A percentile compares a stretch with the other conserved stretches of the same genome.
These are phyloP conservation scores for Motacilla alba DNA, from an alignment of 2,113 vertebrate genomes.

Conservation along the genomic window DNA sequence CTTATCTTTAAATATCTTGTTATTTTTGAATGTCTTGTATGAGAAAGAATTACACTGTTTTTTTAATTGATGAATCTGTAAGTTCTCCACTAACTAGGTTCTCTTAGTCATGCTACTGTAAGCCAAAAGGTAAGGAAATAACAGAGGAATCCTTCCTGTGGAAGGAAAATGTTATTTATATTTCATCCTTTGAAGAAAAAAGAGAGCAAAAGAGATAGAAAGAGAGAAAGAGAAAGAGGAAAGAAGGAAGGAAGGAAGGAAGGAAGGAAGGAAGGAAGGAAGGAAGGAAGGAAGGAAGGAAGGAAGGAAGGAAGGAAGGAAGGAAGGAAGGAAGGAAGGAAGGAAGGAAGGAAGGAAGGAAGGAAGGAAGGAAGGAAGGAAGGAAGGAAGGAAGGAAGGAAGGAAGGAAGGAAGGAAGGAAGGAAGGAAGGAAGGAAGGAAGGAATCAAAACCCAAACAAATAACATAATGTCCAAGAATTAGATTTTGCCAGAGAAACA, in stretches of 20 bases:
- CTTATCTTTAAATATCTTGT: background rate
- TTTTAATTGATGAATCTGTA: background rate
- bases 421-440: background rate
- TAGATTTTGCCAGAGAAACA: background rate
- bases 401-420: no score
- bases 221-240: no score
- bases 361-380: no score
- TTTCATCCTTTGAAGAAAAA: background rate
- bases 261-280: no score
- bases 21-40: background rate
- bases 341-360: no score
- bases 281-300: no score
- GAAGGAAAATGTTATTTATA: background rate
- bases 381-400: no score
- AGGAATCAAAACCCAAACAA: background rate
- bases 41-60: background rate
- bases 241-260: no score
- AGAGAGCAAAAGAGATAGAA: rapidly evolving
- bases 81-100: background rate
- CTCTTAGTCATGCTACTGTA: background rate
- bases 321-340: no score
- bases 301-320: no score
- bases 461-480: background rate
- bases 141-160: background rate
- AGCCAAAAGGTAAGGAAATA: background rate